Base-by-base conservation (phyloP, 53 echinoderm and acorn worm species). In the Luidia sarsii region DNA sequence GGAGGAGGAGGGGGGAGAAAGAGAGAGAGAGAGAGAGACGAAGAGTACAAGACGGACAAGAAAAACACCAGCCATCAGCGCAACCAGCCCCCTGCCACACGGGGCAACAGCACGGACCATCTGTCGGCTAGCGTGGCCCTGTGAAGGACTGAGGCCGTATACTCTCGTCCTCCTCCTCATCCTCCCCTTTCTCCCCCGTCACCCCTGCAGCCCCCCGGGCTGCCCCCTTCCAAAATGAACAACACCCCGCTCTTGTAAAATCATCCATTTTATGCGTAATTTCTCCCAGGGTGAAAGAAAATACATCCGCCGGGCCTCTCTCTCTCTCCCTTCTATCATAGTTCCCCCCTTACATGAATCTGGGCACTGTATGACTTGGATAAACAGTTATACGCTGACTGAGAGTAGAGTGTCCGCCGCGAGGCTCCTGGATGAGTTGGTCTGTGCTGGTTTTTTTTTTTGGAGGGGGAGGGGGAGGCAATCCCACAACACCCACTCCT, bases 231-330 rank as follows among this genome's bases (percentile, higher is more conserved):
- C 33, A 77, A 77, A 68, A 77, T 61, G 77, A 77, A 61, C 77
- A 77, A 31, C 77, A 77, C 41, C 25, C 61, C 60, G 55, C 77
- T 60, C 48, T 77, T 77, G 36, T 77, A 61, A 77, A 61, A 60
- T 49, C 77, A 61, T 77, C 77, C 59, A 77, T 77, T 77, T 77
- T 57, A 60, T 77, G 77, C 77, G 77, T 77, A 77, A 77, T 77
- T 77, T 77, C 77, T 77, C 61, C 61, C 43, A 38, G 60, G 77
- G 56, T 55, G n/a, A 5, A 48, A 41, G 43, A 41, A 20, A 36
- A 29, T 20, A 65, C 38, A 67, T 53, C 18, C n/a, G 67, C 39
- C 7, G 8, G n/a, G n/a, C n/a, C n/a, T n/a, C n/a, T n/a, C n/a
- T n/a, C n/a, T n/a, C n/a, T n/a, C n/a, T n/a, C n/a, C n/a, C n/a